Base-by-base conservation (phyloP, 2,113 vertebrate species). In the Amphiprion percula region DNA sequence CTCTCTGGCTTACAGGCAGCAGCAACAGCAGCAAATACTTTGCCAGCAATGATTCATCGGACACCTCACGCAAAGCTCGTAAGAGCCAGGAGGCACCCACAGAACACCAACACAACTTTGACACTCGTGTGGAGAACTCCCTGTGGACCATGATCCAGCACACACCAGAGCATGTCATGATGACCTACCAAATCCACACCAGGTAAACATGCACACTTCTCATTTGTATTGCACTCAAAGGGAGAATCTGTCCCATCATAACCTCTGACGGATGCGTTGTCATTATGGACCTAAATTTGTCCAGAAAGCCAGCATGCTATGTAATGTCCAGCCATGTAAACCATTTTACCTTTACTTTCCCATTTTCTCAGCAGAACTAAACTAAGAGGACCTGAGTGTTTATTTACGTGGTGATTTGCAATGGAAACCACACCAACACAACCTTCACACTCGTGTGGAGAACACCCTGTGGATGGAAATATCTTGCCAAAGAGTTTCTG, bases 151-250 rank as follows among this genome's bases (percentile, higher is more conserved):
- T 95, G 93, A 96, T 96, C 86, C 92, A 95, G 72, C 91, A 86
- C 59, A 96, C 91, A 0, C 92, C 95, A 0, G 93, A 97, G 33
- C 65, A 1, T 14, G 69, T 96, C 84, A 94, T 97, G 84, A 96
- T 97, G 96, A 97, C 94, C 0, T 97, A 97, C 85, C 96, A 97
- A 93, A 91, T 97, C 33, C 95, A 93, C 5, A 83, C 94, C 90
- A 96, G 96, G 97, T 97, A 94, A 81, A 86, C 30, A 15, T 33
- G 4, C 41, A 4, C 3, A 52, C 44, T 24, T 0, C 26, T 4
- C 2, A 41, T 30, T 71, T 33, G 19, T 10, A 52, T 55, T 44
- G 10, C 5, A 16, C 17, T 68, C 21, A 3, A 68, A 53, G 12
- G 6, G 10, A 26, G 64, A 59, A 17, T 33, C 26, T 10, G n/a